These are phyloP conservation scores for Pseudomyrmex flavicornis DNA, from an alignment of 1,140 invertebrate species.

Conservation along the genomic window DNA sequence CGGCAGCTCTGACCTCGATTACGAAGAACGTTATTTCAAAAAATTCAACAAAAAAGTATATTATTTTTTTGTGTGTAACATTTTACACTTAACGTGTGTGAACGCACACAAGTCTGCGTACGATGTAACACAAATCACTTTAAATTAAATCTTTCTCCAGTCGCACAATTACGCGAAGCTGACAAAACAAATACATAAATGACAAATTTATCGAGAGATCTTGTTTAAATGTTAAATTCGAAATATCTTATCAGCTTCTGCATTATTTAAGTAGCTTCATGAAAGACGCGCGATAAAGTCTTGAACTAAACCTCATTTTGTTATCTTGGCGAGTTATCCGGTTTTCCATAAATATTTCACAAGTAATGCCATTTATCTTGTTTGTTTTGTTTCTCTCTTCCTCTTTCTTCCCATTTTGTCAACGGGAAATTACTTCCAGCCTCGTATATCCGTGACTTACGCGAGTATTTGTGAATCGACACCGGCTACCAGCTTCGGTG, in stretches of 20 bases:
- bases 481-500: conserved; percentile 5
- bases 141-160: no score
- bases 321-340: not conserved
- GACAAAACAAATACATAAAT: no score
- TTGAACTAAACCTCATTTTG: not conserved
- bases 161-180: no score
- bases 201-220: no score
- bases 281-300: not conserved
- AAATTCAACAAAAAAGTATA: no score
- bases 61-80: no score
- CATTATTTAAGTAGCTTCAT: not conserved
- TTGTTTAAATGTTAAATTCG: not conserved
- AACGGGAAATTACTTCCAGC: not conserved
- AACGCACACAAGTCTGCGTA: no score
- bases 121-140: no score
- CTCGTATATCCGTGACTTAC: conserved; percentile 32
- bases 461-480: conserved; percentile 24
- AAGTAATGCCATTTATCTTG: not conserved
- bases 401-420: not conserved
- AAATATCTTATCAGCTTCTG: not conserved
- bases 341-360: not conserved
- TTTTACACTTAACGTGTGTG: no score
- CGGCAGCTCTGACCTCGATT: not conserved
- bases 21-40: no score
- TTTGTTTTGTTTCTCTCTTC: conserved; percentile 15